phyloP scores from a whole-genome alignment of 2,888 invertebrate species.

The Synergus itoensis region DNA sequence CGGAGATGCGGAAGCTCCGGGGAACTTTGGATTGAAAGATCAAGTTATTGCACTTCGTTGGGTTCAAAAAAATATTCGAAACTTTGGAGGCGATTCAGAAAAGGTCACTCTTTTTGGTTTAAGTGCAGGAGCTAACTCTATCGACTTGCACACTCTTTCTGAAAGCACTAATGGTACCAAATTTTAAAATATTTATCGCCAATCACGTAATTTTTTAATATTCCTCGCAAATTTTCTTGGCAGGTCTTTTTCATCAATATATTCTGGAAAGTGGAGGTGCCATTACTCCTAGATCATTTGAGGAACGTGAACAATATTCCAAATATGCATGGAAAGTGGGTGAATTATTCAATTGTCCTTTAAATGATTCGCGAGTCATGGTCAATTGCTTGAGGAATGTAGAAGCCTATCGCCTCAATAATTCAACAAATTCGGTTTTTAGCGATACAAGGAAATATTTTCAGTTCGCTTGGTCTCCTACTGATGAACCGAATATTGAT shows the following conservation, averaged over 20 bases:
- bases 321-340: conserved; percentile 29
- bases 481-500: not conserved
- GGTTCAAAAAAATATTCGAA: not conserved
- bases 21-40: not conserved
- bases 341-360: not conserved
- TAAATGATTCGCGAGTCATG: not conserved
- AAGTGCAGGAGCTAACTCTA: not conserved
- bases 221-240: conserved; percentile 16
- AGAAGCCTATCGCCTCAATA: not conserved
- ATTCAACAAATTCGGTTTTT: not conserved
- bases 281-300: conserved; percentile 51
- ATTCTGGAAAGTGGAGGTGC: conserved; percentile 58
- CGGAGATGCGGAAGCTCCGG: not conserved
- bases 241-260: conserved; percentile 59
- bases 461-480: not conserved
- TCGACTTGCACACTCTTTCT: not conserved
- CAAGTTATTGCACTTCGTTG: not conserved
- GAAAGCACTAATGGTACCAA: not conserved
- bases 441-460: not conserved
- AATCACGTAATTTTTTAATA: not conserved
- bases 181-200: no score
- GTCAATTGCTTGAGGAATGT: not conserved
- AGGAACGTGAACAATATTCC: conserved; percentile 45
- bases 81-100: not conserved
- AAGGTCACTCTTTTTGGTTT: not conserved